These are phyloP conservation scores for Drosophila simulans DNA, from an alignment of 1,140 invertebrate species.

Conservation along the genomic window DNA sequence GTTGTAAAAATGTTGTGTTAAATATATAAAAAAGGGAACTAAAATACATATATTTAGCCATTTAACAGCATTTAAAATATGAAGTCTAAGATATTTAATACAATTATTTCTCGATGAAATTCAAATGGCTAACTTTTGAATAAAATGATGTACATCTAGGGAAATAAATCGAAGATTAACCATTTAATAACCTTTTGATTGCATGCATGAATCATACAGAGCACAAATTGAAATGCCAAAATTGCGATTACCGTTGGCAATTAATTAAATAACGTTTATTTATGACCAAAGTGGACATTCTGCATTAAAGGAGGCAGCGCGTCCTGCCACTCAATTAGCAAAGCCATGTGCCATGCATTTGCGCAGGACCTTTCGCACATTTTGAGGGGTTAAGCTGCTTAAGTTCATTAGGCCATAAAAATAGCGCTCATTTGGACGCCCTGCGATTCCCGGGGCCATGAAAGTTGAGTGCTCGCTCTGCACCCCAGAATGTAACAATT, in stretches of 20 bases:
- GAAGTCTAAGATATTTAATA: too few relatives aligned
- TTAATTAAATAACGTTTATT: conserved; percentile 54
- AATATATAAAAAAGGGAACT: too few relatives aligned
- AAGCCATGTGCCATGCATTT: conserved; percentile 42
- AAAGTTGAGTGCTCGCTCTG: conserved; percentile 29
- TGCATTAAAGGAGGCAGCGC: conserved; percentile 1
- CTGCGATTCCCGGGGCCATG: conserved; percentile 37
- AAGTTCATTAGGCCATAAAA: conserved; percentile 59
- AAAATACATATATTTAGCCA: too few relatives aligned
- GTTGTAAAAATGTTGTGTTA: too few relatives aligned
- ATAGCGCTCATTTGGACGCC: conserved; percentile 49
- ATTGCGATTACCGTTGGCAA: conserved; percentile 27
- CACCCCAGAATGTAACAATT: neutral
- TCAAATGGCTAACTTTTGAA: too few relatives aligned
- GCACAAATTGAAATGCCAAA: conserved; percentile 12
- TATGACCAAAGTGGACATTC: conserved; percentile 20
- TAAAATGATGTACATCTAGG: too few relatives aligned
- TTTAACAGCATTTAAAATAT: too few relatives aligned
- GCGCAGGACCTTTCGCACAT: conserved; percentile 1
- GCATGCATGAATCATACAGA: conserved; percentile 21
- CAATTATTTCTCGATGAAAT: neutral
- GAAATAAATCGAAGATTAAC: too few relatives aligned
- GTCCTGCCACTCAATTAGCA: conserved; percentile 45
- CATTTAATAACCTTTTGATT: conserved; percentile 9
- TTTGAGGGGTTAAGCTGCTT: conserved; percentile 32